A percentile compares a stretch with the other conserved stretches of the same genome.
Conservation (phyloP, 2,113 vertebrate species). For the Atrichornis clamosus region DNA sequence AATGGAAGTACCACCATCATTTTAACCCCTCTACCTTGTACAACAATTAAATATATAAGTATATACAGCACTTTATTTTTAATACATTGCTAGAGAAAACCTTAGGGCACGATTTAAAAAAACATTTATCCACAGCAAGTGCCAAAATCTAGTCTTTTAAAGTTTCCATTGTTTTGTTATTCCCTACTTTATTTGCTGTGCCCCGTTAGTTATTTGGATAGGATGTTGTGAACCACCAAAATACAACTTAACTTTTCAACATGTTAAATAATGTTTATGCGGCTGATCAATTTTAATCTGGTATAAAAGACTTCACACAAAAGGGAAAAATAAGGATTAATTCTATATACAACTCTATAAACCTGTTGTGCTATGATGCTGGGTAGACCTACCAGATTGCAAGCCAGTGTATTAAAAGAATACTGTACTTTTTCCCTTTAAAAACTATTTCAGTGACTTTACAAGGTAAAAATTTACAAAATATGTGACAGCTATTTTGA, state of each 20-base stretch:
- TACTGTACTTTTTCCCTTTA: slow-evolving; percentile 91
- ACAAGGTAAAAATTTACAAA: slow-evolving; percentile 99
- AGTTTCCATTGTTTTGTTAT: slow-evolving; percentile 37
- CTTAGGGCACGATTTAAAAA: slow-evolving; percentile 82
- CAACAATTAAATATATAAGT: slow-evolving; percentile 79
- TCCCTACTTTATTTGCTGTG: slow-evolving; percentile 40
- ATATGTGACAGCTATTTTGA: slow-evolving; percentile 93
- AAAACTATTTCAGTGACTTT: slow-evolving; percentile 97
- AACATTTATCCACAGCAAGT: slow-evolving; percentile 74
- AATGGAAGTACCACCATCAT: slow-evolving; percentile 72
- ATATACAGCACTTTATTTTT: slow-evolving; percentile 85
- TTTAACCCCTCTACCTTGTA: slow-evolving; percentile 71
- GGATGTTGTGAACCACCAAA: slow-evolving; percentile 80
- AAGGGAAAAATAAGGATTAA: slow-evolving; percentile 74
- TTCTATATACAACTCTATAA: slow-evolving; percentile 84
- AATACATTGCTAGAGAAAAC: slow-evolving; percentile 75
- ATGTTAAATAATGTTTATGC: slow-evolving; percentile 79
- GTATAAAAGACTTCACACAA: slow-evolving; percentile 78
- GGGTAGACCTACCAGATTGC: slow-evolving; percentile 87
- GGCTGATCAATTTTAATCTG: slow-evolving; percentile 72
- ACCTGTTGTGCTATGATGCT: slow-evolving; percentile 81
- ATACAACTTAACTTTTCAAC: slow-evolving; percentile 83
- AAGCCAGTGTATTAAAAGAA: slow-evolving; percentile 97
- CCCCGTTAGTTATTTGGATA: slow-evolving; percentile 65
- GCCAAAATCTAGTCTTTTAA: slow-evolving; percentile 6